Evolutionary conservation across 2,113 vertebrate species (phyloP).

Genomic region (Gymnarchus niloticus): DNA sequence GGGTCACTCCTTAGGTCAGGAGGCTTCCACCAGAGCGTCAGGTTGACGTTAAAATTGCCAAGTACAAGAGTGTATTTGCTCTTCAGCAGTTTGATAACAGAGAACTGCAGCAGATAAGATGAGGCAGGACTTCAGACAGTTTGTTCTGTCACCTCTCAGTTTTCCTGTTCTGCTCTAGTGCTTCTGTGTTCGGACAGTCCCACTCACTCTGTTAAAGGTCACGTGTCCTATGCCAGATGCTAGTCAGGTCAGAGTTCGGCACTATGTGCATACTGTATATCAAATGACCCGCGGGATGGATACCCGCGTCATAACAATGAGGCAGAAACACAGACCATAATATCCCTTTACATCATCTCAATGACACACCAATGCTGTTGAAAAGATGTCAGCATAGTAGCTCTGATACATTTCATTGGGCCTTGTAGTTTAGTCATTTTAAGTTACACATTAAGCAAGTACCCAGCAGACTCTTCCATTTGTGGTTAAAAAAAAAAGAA

Average conservation of each 20-base stretch:
- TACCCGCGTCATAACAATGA: not conserved
- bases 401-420: not conserved
- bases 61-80: not conserved
- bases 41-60: not conserved
- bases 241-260: constrained; percentile 57
- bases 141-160: not conserved
- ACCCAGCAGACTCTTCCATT: not conserved
- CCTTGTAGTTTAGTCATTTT: too few relatives aligned
- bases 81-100: not conserved
- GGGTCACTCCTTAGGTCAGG: not conserved
- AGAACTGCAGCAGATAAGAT: not conserved
- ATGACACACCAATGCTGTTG: not conserved
- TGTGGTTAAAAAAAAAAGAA: not conserved
- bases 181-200: not conserved
- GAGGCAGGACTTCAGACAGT: not conserved
- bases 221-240: constrained; percentile 51
- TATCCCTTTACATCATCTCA: not conserved
- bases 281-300: not conserved
- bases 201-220: constrained; percentile 23
- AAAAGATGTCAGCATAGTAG: not conserved
- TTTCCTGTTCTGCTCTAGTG: not conserved
- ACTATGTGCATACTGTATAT: not conserved
- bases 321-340: not conserved
- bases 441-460: not conserved
- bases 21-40: not conserved